These are phyloP conservation scores for Scolopax bukidnonensis DNA, from an alignment of 2,797 vertebrate genomes.

Conservation along the genomic window DNA sequence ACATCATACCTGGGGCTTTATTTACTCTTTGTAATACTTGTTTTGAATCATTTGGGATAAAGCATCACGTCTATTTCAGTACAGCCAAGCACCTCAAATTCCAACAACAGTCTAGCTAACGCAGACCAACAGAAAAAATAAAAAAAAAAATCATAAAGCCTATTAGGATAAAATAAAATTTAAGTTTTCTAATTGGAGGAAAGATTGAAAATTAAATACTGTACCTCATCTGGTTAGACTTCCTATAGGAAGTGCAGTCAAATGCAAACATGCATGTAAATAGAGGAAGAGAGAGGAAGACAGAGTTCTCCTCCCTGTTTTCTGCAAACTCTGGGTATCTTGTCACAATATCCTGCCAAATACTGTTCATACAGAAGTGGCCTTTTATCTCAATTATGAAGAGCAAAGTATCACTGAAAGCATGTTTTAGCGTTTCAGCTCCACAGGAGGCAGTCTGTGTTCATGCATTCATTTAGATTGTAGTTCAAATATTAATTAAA, in stretches of 20 bases:
- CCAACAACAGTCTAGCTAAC: not conserved
- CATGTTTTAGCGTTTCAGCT: not conserved
- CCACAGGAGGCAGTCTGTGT: conserved; percentile 52
- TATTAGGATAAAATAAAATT: not conserved
- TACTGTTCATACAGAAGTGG: not conserved
- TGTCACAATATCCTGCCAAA: not conserved
- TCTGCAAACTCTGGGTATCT: not conserved
- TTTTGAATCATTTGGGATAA: not conserved
- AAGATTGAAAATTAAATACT: not conserved
- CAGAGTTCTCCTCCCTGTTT: not conserved
- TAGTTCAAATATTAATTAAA: not conserved
- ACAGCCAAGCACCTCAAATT: not conserved
- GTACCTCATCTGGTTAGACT: not conserved
- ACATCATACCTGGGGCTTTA: not conserved
- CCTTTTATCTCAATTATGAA: not conserved
- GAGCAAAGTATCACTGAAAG: not conserved
- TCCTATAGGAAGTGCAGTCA: not conserved
- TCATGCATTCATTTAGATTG: not conserved
- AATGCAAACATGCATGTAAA: not conserved
- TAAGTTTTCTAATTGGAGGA: not conserved
- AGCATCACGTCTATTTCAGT: not conserved
- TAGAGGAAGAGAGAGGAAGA: not conserved
- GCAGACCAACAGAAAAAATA: not conserved
- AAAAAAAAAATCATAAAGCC: not conserved
- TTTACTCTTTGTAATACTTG: not conserved